Base-by-base conservation (phyloP, 2,888 invertebrate genomes). In the Trachelus iudaicus region DNA sequence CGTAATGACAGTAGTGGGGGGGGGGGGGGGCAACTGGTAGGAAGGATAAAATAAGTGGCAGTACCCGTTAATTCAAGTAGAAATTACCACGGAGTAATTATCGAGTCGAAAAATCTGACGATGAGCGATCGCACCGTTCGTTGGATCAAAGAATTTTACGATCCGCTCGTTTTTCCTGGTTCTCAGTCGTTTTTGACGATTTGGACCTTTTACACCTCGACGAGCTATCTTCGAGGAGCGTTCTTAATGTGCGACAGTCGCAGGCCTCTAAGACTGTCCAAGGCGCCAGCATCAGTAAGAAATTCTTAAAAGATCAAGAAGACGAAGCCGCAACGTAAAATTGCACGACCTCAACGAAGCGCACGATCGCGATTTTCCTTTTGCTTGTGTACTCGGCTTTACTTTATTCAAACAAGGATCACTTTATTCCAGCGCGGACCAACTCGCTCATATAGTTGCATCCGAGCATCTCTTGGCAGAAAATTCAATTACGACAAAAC, bases 401-500 rank as follows among this genome's bases (percentile, higher is more conserved):
- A 56, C 56, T 23, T 56, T 56, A 56, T 56, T 56, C 56, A 56
- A 56, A 56, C 56, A 56, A 56, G 56, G 56, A 56, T 56, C 56
- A 56, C 56, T 56, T 56, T 56, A 56, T 56, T 9, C 56, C 23
- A 56, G 9, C 9, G 9, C 23, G 56, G 23, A 56, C 40, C 6
- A 40, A 15, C 15, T 23, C 23, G 9, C 23, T 23, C 56, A 1
- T 56, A 56, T 23, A 56, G 56, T 56, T 23, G 9, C 56, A 23
- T 23, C 23, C 56, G 23, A 56, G 56, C 56, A 23, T 56, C 23
- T 56, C 56, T 9, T 56, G 85, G 89, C 81, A 86, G 87, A 89
- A 89, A 88, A 89, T 89, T 87, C 83, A 88, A 89, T 88, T 88
- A 87, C 81, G 77, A 79, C 79, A 81, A 85, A 84, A 84, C 23